These are phyloP conservation scores for Laspeyria flexula DNA, from an alignment of 2,888 invertebrate genomes.

Conservation along the genomic window DNA sequence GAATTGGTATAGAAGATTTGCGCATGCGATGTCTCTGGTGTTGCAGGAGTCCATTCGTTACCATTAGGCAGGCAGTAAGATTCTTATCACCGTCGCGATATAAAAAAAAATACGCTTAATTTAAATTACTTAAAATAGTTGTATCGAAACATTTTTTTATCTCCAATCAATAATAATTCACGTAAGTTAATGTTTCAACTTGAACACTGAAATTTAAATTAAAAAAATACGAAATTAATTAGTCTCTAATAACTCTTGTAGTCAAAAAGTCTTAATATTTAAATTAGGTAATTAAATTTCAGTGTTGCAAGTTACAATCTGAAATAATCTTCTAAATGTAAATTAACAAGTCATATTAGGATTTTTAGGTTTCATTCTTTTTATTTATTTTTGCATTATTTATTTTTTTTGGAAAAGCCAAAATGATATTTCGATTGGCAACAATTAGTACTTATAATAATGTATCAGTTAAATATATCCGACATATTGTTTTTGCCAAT, in stretches of 20 bases:
- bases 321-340: slow-evolving; percentile 23
- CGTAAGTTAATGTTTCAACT: slow-evolving; percentile 2
- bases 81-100: no score
- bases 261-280: slow-evolving; percentile 34
- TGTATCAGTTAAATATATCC: slow-evolving; percentile 22
- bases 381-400: slow-evolving; percentile 43
- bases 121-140: no score
- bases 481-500: slow-evolving; percentile 30
- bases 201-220: slow-evolving; percentile 35
- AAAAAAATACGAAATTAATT: slow-evolving; percentile 28
- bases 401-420: slow-evolving; percentile 42
- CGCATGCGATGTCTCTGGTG: no score
- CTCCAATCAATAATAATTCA: slow-evolving; percentile 4
- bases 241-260: slow-evolving; percentile 38
- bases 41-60: no score
- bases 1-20: no score
- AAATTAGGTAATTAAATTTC: slow-evolving; percentile 15
- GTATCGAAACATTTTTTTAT: neutral
- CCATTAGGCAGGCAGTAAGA: no score
- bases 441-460: slow-evolving; percentile 47
- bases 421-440: slow-evolving; percentile 39
- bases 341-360: slow-evolving; percentile 42
- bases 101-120: no score
- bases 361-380: slow-evolving; percentile 27
- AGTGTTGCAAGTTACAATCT: slow-evolving; percentile 36